These are phyloP conservation scores for Chascanopsetta lugubris DNA, from an alignment of 2,113 vertebrate genomes.

Conservation along the genomic window DNA sequence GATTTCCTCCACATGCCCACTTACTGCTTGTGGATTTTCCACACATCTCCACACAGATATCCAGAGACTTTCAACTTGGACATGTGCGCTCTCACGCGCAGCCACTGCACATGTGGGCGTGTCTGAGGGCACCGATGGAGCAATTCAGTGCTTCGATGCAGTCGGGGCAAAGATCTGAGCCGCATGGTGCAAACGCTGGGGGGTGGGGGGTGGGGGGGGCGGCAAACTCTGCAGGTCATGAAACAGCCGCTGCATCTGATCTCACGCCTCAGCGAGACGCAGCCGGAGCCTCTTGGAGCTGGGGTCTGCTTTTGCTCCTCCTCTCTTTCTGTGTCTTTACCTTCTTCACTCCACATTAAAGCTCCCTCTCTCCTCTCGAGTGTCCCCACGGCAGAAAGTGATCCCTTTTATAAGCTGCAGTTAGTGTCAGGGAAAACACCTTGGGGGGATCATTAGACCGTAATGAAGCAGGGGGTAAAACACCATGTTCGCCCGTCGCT, in stretches of 20 bases:
- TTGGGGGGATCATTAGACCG: slow-evolving; percentile 70
- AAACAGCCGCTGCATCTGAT: slow-evolving; percentile 22
- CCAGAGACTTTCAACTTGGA: too few species aligned
- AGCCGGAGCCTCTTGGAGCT: slow-evolving; percentile 14
- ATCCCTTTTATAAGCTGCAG: slow-evolving; percentile 71
- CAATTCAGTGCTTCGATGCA: too few species aligned
- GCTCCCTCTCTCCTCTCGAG: slow-evolving; percentile 24
- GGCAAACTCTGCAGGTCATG: too few species aligned
- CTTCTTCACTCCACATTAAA: slow-evolving; percentile 56
- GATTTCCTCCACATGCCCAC: too few species aligned
- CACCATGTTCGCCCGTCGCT: slow-evolving; percentile 59
- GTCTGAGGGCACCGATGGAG: too few species aligned
- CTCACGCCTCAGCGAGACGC: slow-evolving; percentile 11
- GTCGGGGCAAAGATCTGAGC: too few species aligned
- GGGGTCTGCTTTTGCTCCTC: slow-evolving; percentile 45
- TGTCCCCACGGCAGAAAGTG: slow-evolving; percentile 49
- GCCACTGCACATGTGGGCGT: too few species aligned
- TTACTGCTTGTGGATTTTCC: too few species aligned
- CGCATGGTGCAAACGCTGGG: background rate
- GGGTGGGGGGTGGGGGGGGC: too few species aligned
- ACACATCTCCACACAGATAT: too few species aligned
- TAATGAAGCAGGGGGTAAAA: slow-evolving; percentile 77
- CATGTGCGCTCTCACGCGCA: too few species aligned
- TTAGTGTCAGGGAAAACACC: slow-evolving; percentile 69
- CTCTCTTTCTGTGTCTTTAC: slow-evolving; percentile 23